Evolutionary conservation across 2,797 vertebrate species (phyloP).

Genomic region (Lophotriccus pileatus): DNA sequence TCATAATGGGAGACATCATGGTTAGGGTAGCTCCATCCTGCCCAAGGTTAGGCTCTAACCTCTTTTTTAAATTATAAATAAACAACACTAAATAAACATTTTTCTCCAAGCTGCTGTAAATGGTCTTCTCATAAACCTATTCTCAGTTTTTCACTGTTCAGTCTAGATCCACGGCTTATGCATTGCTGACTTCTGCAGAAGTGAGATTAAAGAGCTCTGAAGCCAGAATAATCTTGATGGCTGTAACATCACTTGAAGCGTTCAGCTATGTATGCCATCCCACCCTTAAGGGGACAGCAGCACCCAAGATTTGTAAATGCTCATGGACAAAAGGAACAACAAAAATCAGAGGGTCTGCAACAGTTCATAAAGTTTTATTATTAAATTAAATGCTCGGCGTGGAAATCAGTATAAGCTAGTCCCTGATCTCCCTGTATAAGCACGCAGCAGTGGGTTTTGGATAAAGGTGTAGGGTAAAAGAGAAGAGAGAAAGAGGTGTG

Average conservation of each 20-base stretch:
- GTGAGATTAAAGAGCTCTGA: not conserved
- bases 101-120: not conserved
- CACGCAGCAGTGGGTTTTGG: not conserved
- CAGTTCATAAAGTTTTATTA: not conserved
- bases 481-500: not conserved
- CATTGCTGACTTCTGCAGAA: not conserved
- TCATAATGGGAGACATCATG: not conserved
- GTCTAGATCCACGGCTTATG: not conserved
- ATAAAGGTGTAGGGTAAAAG: not conserved
- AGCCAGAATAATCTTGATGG: not conserved
- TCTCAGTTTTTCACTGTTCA: not conserved
- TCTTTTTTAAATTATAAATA: not conserved
- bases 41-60: fast-evolving
- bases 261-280: not conserved
- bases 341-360: not conserved
- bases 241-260: not conserved
- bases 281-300: not conserved
- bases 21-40: not conserved
- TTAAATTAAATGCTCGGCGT: not conserved
- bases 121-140: not conserved
- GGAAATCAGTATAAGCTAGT: not conserved
- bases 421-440: not conserved
- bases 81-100: not conserved
- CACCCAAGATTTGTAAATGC: not conserved
- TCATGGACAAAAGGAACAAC: not conserved